These are phyloP conservation scores for Yponomeuta plumbellus DNA, from an alignment of 2,888 invertebrate species.

Conservation along the genomic window DNA sequence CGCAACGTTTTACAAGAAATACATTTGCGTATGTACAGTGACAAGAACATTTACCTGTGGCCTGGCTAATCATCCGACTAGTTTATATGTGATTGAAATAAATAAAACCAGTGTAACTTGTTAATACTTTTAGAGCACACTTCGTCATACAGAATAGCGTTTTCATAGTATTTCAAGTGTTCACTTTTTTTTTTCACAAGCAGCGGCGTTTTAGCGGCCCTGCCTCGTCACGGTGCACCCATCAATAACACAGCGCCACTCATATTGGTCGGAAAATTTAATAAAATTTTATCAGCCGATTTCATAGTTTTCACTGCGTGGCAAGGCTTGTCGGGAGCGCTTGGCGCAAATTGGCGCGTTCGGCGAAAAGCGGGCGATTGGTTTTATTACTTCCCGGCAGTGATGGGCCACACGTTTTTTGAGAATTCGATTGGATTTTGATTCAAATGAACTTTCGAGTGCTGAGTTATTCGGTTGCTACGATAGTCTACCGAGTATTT, in stretches of 20 bases:
- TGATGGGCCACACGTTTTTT: too few relatives aligned
- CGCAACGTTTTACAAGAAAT: too few relatives aligned
- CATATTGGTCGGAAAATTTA: conserved; percentile 67
- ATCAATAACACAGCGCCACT: conserved; percentile 61
- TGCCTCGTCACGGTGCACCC: conserved; percentile 51
- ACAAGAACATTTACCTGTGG: too few relatives aligned
- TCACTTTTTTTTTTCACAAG: neutral
- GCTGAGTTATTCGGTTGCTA: too few relatives aligned
- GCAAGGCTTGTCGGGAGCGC: conserved; percentile 36
- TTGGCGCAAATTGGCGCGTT: conserved; percentile 31
- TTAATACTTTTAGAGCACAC: neutral
- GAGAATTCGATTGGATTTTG: too few relatives aligned
- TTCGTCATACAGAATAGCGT: neutral
- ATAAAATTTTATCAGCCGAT: conserved; percentile 64
- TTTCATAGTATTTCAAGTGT: neutral
- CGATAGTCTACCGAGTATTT: too few relatives aligned
- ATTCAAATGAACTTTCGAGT: too few relatives aligned
- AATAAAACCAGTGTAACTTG: too few relatives aligned
- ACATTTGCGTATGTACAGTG: too few relatives aligned
- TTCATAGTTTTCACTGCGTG: conserved; percentile 48
- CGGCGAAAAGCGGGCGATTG: conserved; percentile 19
- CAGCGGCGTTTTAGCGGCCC: conserved; percentile 35
- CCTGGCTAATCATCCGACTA: too few relatives aligned
- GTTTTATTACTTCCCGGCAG: conserved; percentile 17
- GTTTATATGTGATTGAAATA: too few relatives aligned